Base-by-base conservation (phyloP, 1,140 invertebrate species). In the Prorops nasuta region DNA sequence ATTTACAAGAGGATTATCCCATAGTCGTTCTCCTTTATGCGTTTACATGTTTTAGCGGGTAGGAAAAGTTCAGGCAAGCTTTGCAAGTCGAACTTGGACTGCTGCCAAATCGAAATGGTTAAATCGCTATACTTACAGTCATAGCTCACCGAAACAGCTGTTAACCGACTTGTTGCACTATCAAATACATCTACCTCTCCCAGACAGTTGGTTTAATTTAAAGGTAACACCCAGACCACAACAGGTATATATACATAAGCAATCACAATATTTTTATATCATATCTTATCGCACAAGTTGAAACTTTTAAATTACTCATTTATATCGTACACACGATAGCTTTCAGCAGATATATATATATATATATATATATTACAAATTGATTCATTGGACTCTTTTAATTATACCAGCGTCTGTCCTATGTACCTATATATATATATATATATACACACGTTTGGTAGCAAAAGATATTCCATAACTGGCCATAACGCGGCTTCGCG, bases 101-200 rank as follows among this genome's bases (percentile, higher is more conserved):
- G 24, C 28, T 19, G 61, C 61, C 61, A 63, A 59, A 41, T 51
- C 51, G 42, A 36, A 43, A 21, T 56, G 39, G 49, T 48, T 10
- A 4, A 28, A 49, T 45, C 36, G 37, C 48, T 52, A 45, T 47
- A 37, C 54, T 22, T 34, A 39, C 44, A 56, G 49, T 40, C 37
- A 36, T 50, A 51, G 47, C 43, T 51, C 34, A 40, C 41, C 38
- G 55, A 53, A 56, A 62, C 63, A 66, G 59, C 63, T 66, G 63
- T 62, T 66, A 60, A 54, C 54, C 56, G 62, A 66, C 63, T 66
- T 66, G 63, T 66, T 66, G 63, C 63, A 64, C 56, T 46, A 24
- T 44, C 53, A 47, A 50, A 62, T 49, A 53, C 46, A 54, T 39
- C 24, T 47, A 14, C 41, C 44, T 20, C 49, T 49, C 10, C 24